Base-by-base conservation (phyloP, 2,797 vertebrate genomes). In the Neosilurus hyrtlii region DNA sequence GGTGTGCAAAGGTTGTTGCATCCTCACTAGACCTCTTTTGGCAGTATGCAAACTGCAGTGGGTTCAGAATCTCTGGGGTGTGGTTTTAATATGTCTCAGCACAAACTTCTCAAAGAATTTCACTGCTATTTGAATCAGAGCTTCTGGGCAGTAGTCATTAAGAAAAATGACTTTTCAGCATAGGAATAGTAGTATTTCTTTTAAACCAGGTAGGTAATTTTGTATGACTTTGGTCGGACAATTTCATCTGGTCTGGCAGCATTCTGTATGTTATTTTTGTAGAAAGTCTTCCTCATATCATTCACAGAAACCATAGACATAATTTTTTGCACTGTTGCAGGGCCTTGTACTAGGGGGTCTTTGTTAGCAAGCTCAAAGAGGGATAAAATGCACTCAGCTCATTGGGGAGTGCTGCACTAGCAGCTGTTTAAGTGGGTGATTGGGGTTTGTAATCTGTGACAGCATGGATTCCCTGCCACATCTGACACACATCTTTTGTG, bases 241-340 rank as follows among this genome's bases (percentile, higher is more conserved):
- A 26, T 65, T 65, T n/a, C 62, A 65, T 65, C 62, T 30, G 10
- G 24, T 14, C n/a, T 65, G 62, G 11, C 24, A 26, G 62, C 62
- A 24, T 65, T 65, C 24, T 24, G 10, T 26, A 65, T 65, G 62
- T 65, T 26, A 24, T 26, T 26, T 70, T 10, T 37, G 16, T 43
- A 43, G 62, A 70, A 67, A 20, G 1, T 67, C 15, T 20, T 67
- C 18, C 7, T 67, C 66, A 43, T 16, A 3, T 43, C 9, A 35
- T 70, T 70, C 37, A 43, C 35, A 70, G 30, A 43, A 70, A 71
- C 68, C 68, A 51, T 43, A n/a, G 68, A 18, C 68, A 71, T 49
- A 49, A 71, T 51, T 2, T 71, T 18, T 12, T 49, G 5, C 30
- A 18, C 15, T 67, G 30, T 26, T 16, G 65, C 62, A 10, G 11